phyloP scores from a whole-genome alignment of 2,113 vertebrate genomes.

The Sinocyclocheilus anophthalmus region DNA sequence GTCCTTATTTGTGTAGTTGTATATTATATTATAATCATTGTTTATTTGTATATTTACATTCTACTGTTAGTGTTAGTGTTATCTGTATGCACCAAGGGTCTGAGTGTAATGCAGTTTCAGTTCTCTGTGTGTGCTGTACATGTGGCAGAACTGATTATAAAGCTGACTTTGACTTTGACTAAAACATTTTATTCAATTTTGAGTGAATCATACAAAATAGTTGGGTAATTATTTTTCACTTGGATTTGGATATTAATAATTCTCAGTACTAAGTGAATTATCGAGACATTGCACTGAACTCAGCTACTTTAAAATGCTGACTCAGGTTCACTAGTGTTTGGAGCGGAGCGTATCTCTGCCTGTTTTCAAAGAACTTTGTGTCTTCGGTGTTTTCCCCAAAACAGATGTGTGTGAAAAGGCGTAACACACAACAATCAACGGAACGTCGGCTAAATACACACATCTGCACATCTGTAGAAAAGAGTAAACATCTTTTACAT shows the following conservation, averaged over 20 bases:
- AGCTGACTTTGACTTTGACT: no score
- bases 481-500: constrained; percentile 50
- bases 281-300: neutral
- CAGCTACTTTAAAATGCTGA: neutral
- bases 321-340: neutral
- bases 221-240: neutral
- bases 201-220: neutral
- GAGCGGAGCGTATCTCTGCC: neutral
- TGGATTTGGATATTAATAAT: neutral
- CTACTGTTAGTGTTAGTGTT: no score
- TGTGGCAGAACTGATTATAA: no score
- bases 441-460: neutral
- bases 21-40: no score
- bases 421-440: neutral
- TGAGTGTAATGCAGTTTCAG: no score
- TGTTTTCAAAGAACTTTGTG: neutral
- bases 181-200: no score
- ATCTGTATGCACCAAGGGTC: no score
- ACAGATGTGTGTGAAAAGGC: constrained; percentile 15
- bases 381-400: neutral
- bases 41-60: no score
- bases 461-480: constrained; percentile 29
- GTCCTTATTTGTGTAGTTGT: no score
- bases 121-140: no score
- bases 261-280: neutral